These are phyloP conservation scores for Plestiodon gilberti DNA, from an alignment of 2,113 vertebrate genomes.

Conservation along the genomic window DNA sequence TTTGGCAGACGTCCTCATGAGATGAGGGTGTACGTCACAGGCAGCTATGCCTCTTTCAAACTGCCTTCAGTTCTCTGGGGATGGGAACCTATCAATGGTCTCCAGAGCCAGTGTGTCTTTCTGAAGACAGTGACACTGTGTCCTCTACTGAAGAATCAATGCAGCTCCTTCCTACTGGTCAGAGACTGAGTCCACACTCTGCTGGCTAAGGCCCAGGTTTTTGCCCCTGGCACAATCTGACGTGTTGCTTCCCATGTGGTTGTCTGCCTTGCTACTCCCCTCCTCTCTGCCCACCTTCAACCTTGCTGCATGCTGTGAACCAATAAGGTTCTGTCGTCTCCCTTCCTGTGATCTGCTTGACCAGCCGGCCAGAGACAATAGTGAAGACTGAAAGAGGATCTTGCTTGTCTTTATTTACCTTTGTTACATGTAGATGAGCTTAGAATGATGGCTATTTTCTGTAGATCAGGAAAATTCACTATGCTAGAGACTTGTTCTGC, in stretches of 20 bases:
- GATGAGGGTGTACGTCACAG: neutral
- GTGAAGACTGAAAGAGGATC: neutral
- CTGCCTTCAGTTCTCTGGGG: neutral
- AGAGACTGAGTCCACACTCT: neutral
- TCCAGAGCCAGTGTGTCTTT: no score
- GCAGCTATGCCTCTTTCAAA: neutral
- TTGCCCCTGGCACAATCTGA: neutral
- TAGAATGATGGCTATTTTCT: neutral
- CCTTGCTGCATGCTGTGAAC: neutral
- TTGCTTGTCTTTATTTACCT: neutral
- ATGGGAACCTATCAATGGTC: neutral
- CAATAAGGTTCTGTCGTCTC: neutral
- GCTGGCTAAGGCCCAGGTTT: neutral
- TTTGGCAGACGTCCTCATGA: neutral
- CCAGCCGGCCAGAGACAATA: neutral
- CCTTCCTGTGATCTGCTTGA: neutral
- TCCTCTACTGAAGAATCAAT: neutral
- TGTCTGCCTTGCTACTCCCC: no score
- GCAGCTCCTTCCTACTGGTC: neutral
- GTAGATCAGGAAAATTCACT: neutral
- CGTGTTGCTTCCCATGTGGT: neutral
- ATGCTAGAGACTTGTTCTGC: neutral
- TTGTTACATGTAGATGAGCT: neutral
- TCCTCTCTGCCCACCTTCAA: neutral
- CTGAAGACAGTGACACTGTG: no score